Evolutionary conservation across 2,888 invertebrate genomes (phyloP).

Genomic region (Aproaerema taeniolella): DNA sequence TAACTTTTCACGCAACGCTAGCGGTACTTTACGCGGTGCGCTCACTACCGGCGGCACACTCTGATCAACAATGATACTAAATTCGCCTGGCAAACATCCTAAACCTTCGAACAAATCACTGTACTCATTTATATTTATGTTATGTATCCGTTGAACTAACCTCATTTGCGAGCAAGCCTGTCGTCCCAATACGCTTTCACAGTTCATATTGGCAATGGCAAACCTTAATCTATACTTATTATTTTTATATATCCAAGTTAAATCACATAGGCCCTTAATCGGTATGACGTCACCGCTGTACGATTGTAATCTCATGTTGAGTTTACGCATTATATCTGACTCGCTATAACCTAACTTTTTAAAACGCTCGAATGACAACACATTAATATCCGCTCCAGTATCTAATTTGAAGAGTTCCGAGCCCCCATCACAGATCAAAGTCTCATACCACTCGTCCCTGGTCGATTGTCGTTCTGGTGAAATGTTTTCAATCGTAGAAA

Average conservation of each 20-base stretch:
- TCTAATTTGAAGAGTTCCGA: constrained; percentile 11
- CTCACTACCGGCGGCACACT: constrained; percentile 14
- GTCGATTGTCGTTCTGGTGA: background rate
- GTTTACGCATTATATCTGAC: background rate
- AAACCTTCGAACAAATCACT: constrained; percentile 14
- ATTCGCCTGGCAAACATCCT: constrained; percentile 17
- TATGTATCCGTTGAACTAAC: constrained; percentile 10
- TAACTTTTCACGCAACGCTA: constrained; percentile 5
- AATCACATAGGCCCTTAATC: constrained; percentile 13
- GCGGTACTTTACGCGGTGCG: constrained; percentile 16
- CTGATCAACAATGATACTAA: constrained; percentile 15
- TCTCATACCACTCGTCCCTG: constrained; percentile 5
- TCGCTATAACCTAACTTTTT: background rate
- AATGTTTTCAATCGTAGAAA: background rate
- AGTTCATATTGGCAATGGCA: constrained; percentile 11
- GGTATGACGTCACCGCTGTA: constrained; percentile 16
- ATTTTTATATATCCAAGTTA: constrained; percentile 11
- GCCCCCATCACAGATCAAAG: background rate
- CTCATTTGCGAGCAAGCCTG: constrained; percentile 8
- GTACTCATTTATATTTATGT: constrained; percentile 1
- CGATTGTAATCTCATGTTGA: constrained; percentile 12
- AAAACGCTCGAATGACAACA: background rate
- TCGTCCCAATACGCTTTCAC: constrained; percentile 11
- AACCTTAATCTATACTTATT: constrained; percentile 11
- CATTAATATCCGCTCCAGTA: constrained; percentile 4